A percentile compares a stretch with the other conserved stretches of the same genome.
Evolutionary conservation across 2,797 vertebrate genomes (phyloP).

Genomic region (Lacerta bilineata): DNA sequence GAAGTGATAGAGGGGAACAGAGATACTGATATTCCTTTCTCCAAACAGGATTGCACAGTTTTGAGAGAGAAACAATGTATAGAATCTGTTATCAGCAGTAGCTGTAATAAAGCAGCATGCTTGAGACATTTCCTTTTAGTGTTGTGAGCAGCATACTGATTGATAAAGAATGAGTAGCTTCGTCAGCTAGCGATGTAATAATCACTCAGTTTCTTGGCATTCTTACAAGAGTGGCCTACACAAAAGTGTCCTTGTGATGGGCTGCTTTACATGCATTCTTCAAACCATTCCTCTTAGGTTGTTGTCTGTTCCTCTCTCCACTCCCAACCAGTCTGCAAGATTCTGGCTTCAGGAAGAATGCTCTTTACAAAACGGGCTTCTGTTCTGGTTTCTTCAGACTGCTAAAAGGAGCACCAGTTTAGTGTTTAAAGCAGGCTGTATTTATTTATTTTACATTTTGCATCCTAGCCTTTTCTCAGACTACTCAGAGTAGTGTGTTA

Average conservation of each 20-base stretch:
- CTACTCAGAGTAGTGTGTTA: background rate
- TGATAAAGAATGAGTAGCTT: background rate
- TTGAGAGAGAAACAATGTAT: background rate
- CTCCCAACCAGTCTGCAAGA: background rate
- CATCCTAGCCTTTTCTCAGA: background rate
- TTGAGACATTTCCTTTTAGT: background rate
- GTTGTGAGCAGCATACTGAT: background rate
- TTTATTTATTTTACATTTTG: background rate
- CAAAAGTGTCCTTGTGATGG: background rate
- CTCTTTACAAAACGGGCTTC: background rate
- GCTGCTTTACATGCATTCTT: slow-evolving; percentile 12
- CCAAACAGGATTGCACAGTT: background rate
- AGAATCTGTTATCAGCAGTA: background rate
- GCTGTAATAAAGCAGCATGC: slow-evolving; percentile 13
- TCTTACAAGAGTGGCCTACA: background rate
- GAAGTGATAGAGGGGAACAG: slow-evolving; percentile 1
- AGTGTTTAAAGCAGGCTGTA: background rate
- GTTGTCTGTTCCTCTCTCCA: background rate
- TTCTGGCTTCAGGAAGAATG: slow-evolving; percentile 13
- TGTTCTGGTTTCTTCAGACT: background rate
- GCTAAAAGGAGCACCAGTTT: background rate
- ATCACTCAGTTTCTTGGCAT: background rate
- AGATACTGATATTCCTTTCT: background rate
- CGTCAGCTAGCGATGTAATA: background rate
- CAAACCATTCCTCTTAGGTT: background rate